Evolutionary conservation across 2,113 vertebrate genomes (phyloP).

Genomic region (Ochotona princeps): DNA sequence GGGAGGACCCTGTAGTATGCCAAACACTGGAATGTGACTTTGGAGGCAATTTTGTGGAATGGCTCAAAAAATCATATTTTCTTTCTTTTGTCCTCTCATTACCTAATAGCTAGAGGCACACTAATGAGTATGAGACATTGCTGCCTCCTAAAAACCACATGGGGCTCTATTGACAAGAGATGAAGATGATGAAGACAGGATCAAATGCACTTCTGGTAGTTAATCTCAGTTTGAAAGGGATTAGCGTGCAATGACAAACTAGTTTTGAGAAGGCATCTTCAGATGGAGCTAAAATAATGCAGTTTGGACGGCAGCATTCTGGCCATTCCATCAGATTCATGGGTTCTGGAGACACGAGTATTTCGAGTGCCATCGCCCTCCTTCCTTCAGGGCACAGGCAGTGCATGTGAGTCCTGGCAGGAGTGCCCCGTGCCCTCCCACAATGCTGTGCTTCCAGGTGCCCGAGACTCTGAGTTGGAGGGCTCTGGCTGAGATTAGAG

Average conservation of each 20-base stretch:
- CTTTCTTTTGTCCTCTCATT: neutral
- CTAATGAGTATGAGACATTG: neutral
- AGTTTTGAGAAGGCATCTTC: neutral
- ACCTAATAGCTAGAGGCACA: neutral
- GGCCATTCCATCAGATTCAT: neutral
- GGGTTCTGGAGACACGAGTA: neutral
- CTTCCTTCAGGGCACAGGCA: rapidly evolving
- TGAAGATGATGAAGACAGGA: neutral
- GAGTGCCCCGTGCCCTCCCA: rapidly evolving
- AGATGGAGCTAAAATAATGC: neutral
- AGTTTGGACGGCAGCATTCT: neutral
- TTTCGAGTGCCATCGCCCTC: neutral
- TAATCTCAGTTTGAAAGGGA: conserved; percentile 25
- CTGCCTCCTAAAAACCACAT: neutral
- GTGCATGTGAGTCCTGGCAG: no score
- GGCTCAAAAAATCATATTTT: neutral
- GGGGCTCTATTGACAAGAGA: neutral
- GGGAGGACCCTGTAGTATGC: neutral
- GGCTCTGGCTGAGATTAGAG: neutral
- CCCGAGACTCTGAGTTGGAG: neutral
- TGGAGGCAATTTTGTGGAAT: neutral
- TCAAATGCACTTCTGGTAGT: neutral
- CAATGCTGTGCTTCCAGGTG: neutral
- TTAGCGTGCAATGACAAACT: neutral
- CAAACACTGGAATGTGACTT: neutral